phyloP scores from a whole-genome alignment of 2,797 vertebrate species.

The Microctenopoma steveboyesi region DNA sequence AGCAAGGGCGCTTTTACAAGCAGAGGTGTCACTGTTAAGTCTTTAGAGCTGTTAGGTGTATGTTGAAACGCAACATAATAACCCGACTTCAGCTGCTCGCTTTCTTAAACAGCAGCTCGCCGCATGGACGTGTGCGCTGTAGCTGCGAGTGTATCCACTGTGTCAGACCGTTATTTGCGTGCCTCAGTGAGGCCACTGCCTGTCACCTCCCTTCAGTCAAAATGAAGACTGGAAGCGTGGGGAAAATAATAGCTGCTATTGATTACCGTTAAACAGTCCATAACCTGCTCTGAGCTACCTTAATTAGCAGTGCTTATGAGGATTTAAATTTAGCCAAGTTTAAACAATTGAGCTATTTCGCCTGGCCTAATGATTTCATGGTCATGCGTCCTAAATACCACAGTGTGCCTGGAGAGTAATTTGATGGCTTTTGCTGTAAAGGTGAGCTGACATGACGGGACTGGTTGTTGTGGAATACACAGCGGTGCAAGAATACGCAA shows the following conservation, averaged over 20 bases:
- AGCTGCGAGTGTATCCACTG: conserved; percentile 41
- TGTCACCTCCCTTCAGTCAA: conserved; percentile 76
- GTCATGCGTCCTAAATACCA: conserved; percentile 63
- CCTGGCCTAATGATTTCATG: conserved; percentile 69
- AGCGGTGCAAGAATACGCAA: conserved; percentile 55
- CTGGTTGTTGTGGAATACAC: conserved; percentile 64
- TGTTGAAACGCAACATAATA: conserved; percentile 27
- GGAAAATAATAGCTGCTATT: conserved; percentile 76
- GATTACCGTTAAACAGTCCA: conserved; percentile 80
- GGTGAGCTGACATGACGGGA: conserved; percentile 57
- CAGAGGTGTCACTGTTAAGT: conserved; percentile 49
- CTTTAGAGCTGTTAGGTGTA: conserved; percentile 20
- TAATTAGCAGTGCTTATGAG: conserved; percentile 83
- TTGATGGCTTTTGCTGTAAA: conserved; percentile 70
- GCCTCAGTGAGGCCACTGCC: conserved; percentile 62
- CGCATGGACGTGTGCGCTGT: conserved; percentile 11
- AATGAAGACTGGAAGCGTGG: conserved; percentile 62
- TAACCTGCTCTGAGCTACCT: conserved; percentile 77
- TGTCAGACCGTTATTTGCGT: conserved; percentile 62
- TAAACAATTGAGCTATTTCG: conserved; percentile 76
- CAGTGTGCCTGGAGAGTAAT: conserved; percentile 56
- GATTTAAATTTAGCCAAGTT: conserved; percentile 75
- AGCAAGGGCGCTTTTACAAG: conserved; percentile 30
- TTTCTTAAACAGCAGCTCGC: conserved; percentile 14
- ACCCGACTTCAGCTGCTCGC: conserved; percentile 21